These are phyloP conservation scores for Daboia siamensis DNA, from an alignment of 2,113 vertebrate species.

Conservation along the genomic window DNA sequence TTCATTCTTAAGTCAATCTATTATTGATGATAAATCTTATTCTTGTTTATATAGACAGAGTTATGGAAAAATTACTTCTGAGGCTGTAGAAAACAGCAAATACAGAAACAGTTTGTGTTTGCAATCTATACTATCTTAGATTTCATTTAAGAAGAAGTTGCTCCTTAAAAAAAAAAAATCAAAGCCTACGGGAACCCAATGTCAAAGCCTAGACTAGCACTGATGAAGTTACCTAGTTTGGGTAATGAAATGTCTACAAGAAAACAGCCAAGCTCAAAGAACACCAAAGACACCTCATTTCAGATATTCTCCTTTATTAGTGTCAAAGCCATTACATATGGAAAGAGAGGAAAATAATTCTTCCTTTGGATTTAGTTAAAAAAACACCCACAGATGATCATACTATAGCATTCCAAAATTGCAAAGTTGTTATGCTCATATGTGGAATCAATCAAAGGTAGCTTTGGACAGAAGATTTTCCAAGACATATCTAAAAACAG, in stretches of 20 bases:
- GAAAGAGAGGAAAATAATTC: neutral
- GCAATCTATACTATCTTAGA: neutral
- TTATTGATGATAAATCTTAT: neutral
- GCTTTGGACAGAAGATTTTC: neutral
- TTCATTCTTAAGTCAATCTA: neutral
- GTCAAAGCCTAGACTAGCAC: neutral
- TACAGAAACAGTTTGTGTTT: neutral
- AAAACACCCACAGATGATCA: neutral
- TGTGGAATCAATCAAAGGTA: neutral
- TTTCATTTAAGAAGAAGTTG: neutral
- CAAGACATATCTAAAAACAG: neutral
- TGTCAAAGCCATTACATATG: neutral
- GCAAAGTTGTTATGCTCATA: neutral
- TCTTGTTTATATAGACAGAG: neutral
- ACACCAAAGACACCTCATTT: neutral
- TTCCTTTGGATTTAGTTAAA: neutral
- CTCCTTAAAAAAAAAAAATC: neutral
- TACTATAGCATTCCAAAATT: neutral
- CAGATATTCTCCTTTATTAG: neutral
- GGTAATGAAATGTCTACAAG: neutral
- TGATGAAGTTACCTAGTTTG: neutral
- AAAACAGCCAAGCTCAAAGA: neutral
- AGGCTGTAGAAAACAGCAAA: neutral
- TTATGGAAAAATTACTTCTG: neutral
- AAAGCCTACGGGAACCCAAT: neutral